Percentiles rank a stretch among this genome's conserved stretches.
Conservation (phyloP, 1,140 invertebrate genomes). For the Phenacoccus solenopsis region DNA sequence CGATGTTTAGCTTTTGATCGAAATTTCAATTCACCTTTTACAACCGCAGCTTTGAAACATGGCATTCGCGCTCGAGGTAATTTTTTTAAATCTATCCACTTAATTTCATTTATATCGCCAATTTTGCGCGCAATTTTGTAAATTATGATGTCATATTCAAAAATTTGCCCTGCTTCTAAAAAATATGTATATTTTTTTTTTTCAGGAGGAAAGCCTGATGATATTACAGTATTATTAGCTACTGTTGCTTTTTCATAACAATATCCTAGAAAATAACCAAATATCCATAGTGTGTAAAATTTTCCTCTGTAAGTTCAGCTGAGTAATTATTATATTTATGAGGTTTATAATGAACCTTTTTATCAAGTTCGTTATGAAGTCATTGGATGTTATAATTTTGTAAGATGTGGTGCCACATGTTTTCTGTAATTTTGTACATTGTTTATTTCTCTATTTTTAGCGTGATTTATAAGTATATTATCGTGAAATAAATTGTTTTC, state of each 20-base stretch:
- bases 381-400: no score
- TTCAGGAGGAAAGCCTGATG: constrained; percentile 90
- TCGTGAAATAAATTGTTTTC: not conserved
- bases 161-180: not conserved
- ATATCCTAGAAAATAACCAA: not conserved
- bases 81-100: constrained; percentile 25
- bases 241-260: constrained; percentile 48
- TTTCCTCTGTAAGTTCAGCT: no score
- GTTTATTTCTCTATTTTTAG: not conserved
- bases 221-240: constrained; percentile 90
- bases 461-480: not conserved
- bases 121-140: not conserved
- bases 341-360: no score
- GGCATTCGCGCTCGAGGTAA: constrained; percentile 84
- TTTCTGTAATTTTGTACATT: constrained; percentile 3
- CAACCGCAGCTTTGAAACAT: constrained; percentile 76
- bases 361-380: no score
- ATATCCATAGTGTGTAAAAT: no score
- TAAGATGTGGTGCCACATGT: not conserved
- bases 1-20: constrained; percentile 83
- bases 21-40: constrained; percentile 91
- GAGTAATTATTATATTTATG: no score
- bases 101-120: not conserved
- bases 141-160: not conserved
- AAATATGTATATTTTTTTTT: constrained; percentile 32